Base-by-base conservation (phyloP, 1,140 invertebrate genomes). In the Bilobella aurantiaca region DNA sequence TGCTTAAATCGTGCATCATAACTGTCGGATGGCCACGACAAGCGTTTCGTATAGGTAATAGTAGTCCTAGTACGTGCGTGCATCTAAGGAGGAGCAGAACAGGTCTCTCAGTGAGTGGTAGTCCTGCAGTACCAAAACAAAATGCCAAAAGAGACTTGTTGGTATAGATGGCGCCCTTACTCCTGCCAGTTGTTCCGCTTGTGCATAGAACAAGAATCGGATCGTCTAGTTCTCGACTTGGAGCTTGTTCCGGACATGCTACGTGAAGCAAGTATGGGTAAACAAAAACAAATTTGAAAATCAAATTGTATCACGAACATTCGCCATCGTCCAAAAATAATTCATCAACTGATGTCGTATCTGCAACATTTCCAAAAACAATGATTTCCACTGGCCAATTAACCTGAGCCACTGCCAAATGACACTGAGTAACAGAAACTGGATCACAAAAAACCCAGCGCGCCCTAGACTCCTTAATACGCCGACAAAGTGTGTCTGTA, bases 1-100 rank as follows among this genome's bases (percentile, higher is more conserved):
- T 71, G 8, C 72, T 73, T 1, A 73, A 62, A 37, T 63, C 60
- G 53, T 65, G 63, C 66, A 73, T 70, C 65, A 73, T 73, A 8
- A 73, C 58, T 12, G 64, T 29, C 62, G 57, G 69, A 30, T 64
- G 66, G 1, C 70, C 73, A 12, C 58, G 53, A 31, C 53, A 64
- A 21, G 70, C 62, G 47, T 65, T 72, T 31, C 68, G 47, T n/a
- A 73, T 34, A 29, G 73, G 65, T 31, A 65, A 73, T 16, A 70
- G 27, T n/a, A 65, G 14, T 16, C 71, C 71, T 18, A 73, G 42
- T 16, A 73, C 64, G 28, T 73, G 71, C 14, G 71, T 73, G 14
- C 63, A 64, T 60, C 67, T 47, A 16, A 68, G 62, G 0, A 73
- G 60, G 47, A 60, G 56, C 21, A 73, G 56, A 3, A 61, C 65